Base-by-base conservation (phyloP, 2,113 vertebrate genomes). In the Saguinus midas region DNA sequence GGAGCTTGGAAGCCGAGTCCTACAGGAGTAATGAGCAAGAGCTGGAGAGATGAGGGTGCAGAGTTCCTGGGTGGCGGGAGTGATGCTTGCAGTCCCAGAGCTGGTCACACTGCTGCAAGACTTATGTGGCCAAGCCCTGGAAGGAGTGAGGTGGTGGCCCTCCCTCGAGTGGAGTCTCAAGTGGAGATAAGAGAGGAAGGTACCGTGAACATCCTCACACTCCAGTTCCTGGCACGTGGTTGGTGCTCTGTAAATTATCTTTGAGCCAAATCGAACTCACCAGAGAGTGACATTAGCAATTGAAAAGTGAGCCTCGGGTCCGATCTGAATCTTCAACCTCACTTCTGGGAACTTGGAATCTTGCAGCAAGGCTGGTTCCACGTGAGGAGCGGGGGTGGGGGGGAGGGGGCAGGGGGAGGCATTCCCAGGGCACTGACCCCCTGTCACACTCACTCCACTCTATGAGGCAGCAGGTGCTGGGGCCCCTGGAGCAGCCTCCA, bases 281-380 rank as follows among this genome's bases (percentile, higher is more conserved):
- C 1, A 9, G 58, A 0, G 7, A 20, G 58, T 1, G 13, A 20
- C n/a, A 16, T 20, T 1, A 43, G 64, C 37, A 0, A 1, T 5
- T 61, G 43, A 37, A 64, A 55, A 5, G 8, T 0, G 16, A 57
- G 21, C 25, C 5, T 10, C 3, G 13, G n/a, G 57, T 7, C 13
- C 12, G 43, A 7, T 2, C 5, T 1, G 5, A 52, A 8, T n/a
- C 37, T 52, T 8, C 4, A 6, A 1, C 32, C 1, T 87, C 55
- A 4, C 21, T 16, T 35, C n/a, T 0, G 0, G 68, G n/a, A 20
- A 16, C 12, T 1, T 0, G 0, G 3, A 7, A 0, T 6, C 76
- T 6, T 2, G 11, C 3, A 40, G 48, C 5, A 7, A 25, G 16
- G 32, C 25, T 17, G 0, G 12, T 4, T 4, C 11, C 11, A 9